phyloP scores from a whole-genome alignment of 2,797 vertebrate species.

The Sebastes itinus region DNA sequence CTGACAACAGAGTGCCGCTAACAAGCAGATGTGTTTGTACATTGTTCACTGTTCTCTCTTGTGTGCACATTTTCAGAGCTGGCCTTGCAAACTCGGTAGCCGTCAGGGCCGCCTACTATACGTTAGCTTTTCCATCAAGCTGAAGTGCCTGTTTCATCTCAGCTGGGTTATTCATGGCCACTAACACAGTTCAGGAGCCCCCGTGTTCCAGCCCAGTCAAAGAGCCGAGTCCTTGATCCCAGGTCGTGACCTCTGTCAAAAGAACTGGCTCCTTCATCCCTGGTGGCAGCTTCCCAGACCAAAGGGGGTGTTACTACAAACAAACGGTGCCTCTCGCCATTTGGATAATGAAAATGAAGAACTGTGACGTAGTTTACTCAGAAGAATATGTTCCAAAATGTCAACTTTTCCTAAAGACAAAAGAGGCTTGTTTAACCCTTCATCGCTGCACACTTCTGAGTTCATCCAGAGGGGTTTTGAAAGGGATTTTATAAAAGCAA shows the following conservation, averaged over 20 bases:
- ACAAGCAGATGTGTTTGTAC: not conserved
- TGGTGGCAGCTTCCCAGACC: conserved; percentile 11
- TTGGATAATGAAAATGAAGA: not conserved
- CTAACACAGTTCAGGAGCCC: not conserved
- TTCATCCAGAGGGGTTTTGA: conserved; percentile 18
- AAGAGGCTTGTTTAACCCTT: not conserved
- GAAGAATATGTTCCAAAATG: not conserved
- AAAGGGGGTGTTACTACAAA: not conserved
- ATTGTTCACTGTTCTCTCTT: conserved; percentile 4
- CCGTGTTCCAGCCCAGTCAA: not conserved
- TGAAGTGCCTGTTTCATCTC: conserved; percentile 27
- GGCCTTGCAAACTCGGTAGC: not conserved
- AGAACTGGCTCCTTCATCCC: conserved; percentile 17
- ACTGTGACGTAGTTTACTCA: not conserved
- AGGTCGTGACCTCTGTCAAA: conserved; percentile 28
- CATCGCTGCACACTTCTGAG: not conserved
- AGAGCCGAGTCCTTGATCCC: conserved; percentile 28
- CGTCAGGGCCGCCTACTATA: not conserved
- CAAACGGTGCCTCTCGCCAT: not conserved
- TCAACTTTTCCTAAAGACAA: not conserved
- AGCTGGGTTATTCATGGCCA: conserved; percentile 7
- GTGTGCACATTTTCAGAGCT: not conserved
- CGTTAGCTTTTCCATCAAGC: conserved; percentile 14
- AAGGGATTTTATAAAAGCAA: conserved; percentile 17
- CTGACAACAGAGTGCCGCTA: conserved; percentile 1